phyloP scores from a whole-genome alignment of 2,797 vertebrate genomes.

The Aratinga solstitialis region DNA sequence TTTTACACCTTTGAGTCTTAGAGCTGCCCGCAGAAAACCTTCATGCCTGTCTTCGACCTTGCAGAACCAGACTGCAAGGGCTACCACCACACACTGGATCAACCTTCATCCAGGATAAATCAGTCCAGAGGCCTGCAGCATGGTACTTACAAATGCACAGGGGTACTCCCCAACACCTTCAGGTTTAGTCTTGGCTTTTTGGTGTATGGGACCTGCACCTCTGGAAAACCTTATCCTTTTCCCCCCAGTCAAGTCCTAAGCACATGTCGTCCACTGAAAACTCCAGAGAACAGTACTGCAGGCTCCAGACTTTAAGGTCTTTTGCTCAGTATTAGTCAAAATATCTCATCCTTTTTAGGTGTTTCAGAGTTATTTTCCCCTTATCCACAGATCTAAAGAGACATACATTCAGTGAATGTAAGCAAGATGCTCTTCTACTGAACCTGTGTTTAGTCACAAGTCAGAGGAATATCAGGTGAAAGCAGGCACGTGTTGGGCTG shows the following conservation, averaged over 20 bases:
- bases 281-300: background rate
- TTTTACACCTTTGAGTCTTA: background rate
- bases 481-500: background rate
- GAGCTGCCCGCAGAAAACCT: background rate
- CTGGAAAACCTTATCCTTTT: background rate
- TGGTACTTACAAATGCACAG: background rate
- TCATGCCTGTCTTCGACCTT: background rate
- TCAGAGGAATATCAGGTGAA: background rate
- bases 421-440: background rate
- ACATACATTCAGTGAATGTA: background rate
- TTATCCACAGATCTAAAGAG: background rate
- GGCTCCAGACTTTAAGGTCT: background rate
- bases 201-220: accelerated
- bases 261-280: accelerated
- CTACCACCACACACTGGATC: accelerated
- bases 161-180: accelerated
- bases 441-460: background rate
- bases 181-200: background rate
- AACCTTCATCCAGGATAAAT: background rate
- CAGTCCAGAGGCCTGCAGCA: background rate
- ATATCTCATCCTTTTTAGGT: background rate
- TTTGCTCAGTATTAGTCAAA: background rate
- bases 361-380: background rate
- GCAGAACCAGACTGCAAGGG: background rate
- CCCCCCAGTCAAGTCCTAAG: background rate